Base-by-base conservation (phyloP, 1,140 invertebrate species). In the Dreissena rostriformis region DNA sequence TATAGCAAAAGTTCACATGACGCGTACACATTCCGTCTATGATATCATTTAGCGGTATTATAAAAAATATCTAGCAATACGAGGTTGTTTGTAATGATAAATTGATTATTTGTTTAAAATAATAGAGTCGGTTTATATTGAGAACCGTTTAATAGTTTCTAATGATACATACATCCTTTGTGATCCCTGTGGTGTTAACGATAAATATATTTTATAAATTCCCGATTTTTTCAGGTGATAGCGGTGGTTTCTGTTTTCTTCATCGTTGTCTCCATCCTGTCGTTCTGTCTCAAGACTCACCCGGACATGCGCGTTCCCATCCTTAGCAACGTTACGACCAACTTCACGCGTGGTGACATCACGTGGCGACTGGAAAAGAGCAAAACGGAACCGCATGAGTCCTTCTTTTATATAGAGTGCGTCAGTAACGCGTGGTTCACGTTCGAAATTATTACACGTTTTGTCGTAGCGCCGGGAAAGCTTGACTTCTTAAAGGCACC, bases 241-340 rank as follows among this genome's bases (percentile, higher is more conserved):
- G 97, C 96, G 66, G 95, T 96, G 66, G 95, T 96, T 86, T 98
- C 97, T 0, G 96, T 98, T 63, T 97, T 98, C 93, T 98, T 98
- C 95, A 97, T 98, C 91, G 96, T 97, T 92, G 95, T 98, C 57
- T 98, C 97, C 84, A 97, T 98, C 82, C 94, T 98, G 66, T 97
- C 96, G 66, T 99, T 98, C 94, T 98, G 97, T 93, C 94, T 98
- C 91, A 98, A 99, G 94, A 98, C 97, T 0, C 96, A 98, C 91
- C 97, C 97, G 0, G 96, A 96, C 88, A 95, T 97, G 86, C 93
- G 96, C 95, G 95, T 84, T 97, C 63, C 26, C 24, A 86, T 81
- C 75, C 66, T 55, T 68, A 76, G 79, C 55, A 57, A 71, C 11
- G 53, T 26, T n/a, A 57, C 26, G 14, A 85, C 75, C 26, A 70